Conservation (phyloP, 2,113 vertebrate species). For the Thunnus maccoyii region DNA sequence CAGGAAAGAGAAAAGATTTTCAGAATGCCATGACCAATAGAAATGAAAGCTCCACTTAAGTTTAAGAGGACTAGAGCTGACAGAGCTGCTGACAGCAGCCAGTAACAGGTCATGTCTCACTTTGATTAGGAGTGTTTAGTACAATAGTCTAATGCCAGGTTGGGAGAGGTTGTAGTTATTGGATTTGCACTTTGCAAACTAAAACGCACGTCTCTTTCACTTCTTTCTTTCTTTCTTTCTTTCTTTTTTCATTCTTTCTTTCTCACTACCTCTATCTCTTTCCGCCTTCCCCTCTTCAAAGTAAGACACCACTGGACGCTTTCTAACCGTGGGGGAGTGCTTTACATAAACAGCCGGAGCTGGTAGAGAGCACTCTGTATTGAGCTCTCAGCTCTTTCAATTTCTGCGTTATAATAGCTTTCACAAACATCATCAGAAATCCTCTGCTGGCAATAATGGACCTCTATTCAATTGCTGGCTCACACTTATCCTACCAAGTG, state of each 20-base stretch:
- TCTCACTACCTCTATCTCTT: background rate
- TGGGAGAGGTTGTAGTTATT: background rate
- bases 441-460: constrained; percentile 71
- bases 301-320: constrained; percentile 29
- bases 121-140: constrained; percentile 12
- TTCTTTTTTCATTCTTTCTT: too few species aligned
- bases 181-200: constrained; percentile 34
- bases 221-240: background rate
- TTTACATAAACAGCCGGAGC: constrained; percentile 64
- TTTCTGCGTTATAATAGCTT: constrained; percentile 74
- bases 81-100: background rate
- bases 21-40: background rate
- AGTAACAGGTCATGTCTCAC: constrained; percentile 2
- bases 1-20: background rate
- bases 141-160: constrained; percentile 9
- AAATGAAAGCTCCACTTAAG: constrained; percentile 22
- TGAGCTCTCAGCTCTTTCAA: constrained; percentile 74
- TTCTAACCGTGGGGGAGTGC: constrained; percentile 43
- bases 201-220: constrained; percentile 3
- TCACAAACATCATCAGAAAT: constrained; percentile 81
- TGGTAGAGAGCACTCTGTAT: constrained; percentile 51
- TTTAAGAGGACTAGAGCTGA: constrained; percentile 10
- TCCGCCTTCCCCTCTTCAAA: constrained; percentile 8
- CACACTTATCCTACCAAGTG: constrained; percentile 61
- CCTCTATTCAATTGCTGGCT: constrained; percentile 66